Percentiles rank a stretch among this genome's conserved stretches.
Evolutionary conservation across 2,113 vertebrate species (phyloP).

Genomic region (Poecilia latipinna): DNA sequence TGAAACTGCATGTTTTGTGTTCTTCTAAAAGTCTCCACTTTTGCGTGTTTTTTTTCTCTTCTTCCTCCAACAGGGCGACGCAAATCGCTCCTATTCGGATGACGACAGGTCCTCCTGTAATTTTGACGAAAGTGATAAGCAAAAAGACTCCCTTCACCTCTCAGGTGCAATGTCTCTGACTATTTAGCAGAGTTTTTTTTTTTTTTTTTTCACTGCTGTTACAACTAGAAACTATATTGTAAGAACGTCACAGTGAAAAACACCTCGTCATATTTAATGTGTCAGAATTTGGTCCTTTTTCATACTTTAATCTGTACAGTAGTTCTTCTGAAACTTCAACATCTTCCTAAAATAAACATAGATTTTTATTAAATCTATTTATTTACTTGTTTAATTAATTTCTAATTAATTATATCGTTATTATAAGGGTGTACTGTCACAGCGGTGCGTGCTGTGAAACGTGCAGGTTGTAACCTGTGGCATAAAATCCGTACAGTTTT

Average conservation of each 20-base stretch:
- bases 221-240: not conserved
- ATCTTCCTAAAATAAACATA: not conserved
- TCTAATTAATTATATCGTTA: not conserved
- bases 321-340: not conserved
- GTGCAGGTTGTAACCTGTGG: not conserved
- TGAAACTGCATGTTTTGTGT: conserved; percentile 35
- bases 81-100: conserved; percentile 95
- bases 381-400: too few relatives aligned
- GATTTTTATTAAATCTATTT: not conserved
- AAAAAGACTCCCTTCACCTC: conserved; percentile 84
- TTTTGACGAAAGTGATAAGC: conserved; percentile 90
- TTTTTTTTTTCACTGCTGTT: not conserved
- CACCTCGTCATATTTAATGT: not conserved
- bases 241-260: not conserved
- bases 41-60: not conserved
- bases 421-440: not conserved
- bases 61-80: conserved; percentile 85
- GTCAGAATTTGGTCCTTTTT: not conserved
- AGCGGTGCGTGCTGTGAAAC: not conserved
- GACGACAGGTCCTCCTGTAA: conserved; percentile 95
- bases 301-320: not conserved
- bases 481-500: conserved; percentile 6
- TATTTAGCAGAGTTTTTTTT: not conserved
- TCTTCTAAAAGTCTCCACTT: not conserved
- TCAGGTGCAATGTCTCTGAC: conserved; percentile 77